Conservation (phyloP, 2,797 vertebrate genomes). For the Acanthornis magna region DNA sequence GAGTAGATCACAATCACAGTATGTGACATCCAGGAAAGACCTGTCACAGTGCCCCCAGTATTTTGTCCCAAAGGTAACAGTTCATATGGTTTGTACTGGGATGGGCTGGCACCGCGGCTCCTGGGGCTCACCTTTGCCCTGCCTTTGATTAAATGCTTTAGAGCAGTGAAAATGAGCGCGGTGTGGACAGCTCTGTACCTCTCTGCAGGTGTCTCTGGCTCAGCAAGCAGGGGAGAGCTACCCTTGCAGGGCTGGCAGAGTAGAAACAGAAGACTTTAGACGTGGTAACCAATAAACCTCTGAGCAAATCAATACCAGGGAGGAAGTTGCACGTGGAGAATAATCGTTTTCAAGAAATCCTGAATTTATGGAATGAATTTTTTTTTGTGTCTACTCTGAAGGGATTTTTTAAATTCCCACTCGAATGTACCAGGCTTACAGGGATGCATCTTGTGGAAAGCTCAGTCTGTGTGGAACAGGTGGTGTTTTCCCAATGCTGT, state of each 20-base stretch:
- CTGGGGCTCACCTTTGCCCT: not conserved
- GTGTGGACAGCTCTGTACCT: not conserved
- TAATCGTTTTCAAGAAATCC: not conserved
- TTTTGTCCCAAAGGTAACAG: not conserved
- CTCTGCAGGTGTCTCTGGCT: not conserved
- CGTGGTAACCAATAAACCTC: not conserved
- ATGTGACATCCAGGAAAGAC: not conserved
- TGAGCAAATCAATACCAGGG: not conserved
- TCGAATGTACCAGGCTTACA: not conserved
- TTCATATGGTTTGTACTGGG: not conserved
- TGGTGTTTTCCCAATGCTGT: not conserved
- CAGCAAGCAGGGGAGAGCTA: not conserved
- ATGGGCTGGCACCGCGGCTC: not conserved
- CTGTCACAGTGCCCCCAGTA: not conserved
- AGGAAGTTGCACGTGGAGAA: not conserved
- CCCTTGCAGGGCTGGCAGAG: not conserved
- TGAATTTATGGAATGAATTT: not conserved
- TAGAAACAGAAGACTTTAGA: not conserved
- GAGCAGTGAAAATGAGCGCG: not conserved
- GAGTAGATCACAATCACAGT: not conserved
- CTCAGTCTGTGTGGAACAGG: not conserved
- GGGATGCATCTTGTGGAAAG: not conserved
- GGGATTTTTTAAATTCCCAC: not conserved
- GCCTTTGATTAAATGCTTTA: not conserved
- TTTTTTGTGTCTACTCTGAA: not conserved